Conservation (phyloP, 2,797 vertebrate genomes). For the Margarornis squamiger region DNA sequence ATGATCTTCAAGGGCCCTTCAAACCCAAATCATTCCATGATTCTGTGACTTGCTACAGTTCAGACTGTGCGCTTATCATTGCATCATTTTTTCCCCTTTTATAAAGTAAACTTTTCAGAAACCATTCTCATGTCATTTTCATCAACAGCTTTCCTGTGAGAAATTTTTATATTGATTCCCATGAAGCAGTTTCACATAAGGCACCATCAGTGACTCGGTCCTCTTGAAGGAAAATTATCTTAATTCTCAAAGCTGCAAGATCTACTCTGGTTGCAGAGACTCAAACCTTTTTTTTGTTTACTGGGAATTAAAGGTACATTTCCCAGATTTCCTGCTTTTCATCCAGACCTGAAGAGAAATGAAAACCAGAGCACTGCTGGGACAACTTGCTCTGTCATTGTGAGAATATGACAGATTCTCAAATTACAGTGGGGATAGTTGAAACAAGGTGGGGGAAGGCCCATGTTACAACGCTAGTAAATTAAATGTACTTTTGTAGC, state of each 20-base stretch:
- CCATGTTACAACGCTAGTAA: neutral
- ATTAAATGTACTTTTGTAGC: slow-evolving; percentile 33
- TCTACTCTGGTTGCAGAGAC: neutral
- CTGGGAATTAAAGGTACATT: neutral
- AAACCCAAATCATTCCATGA: neutral
- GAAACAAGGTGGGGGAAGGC: neutral
- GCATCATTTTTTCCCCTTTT: neutral
- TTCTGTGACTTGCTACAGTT: neutral
- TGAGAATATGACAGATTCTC: neutral
- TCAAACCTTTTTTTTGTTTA: neutral
- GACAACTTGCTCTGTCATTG: neutral
- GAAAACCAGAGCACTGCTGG: neutral
- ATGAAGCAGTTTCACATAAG: neutral
- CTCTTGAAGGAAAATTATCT: neutral
- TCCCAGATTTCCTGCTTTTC: neutral
- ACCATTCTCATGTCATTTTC: neutral
- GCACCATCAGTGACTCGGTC: neutral
- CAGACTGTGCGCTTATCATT: neutral
- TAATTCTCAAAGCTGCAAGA: neutral
- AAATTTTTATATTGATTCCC: neutral
- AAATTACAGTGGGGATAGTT: neutral
- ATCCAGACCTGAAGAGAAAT: neutral
- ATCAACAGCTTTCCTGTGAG: neutral
- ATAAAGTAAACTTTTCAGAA: neutral
- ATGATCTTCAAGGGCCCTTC: neutral